phyloP scores from a whole-genome alignment of 2,797 vertebrate species.

The Danio choprae region DNA sequence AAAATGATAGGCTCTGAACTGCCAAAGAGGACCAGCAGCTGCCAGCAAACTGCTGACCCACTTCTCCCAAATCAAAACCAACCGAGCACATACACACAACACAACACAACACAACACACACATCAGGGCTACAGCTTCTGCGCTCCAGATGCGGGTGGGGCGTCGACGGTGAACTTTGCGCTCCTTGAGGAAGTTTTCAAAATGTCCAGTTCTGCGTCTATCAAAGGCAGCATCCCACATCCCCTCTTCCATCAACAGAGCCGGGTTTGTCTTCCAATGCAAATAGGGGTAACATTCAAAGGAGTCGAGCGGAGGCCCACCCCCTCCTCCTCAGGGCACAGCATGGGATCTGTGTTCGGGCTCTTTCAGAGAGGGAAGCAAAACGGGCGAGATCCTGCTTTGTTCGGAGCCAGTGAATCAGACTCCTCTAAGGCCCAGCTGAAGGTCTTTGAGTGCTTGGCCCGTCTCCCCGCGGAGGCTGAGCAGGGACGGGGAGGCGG shows the following conservation, averaged over 20 bases:
- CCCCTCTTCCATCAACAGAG: constrained; percentile 66
- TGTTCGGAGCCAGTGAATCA: constrained; percentile 79
- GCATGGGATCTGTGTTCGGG: constrained; percentile 71
- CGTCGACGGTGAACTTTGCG: constrained; percentile 58
- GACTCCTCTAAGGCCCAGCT: constrained; percentile 74
- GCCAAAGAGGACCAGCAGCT: constrained; percentile 45
- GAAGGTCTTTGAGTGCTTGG: constrained; percentile 72
- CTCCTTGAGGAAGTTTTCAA: constrained; percentile 51
- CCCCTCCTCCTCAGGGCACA: constrained; percentile 61
- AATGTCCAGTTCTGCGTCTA: constrained; percentile 62
- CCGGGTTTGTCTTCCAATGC: constrained; percentile 77
- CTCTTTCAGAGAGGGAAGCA: constrained; percentile 69
- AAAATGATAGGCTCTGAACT: constrained; percentile 35
- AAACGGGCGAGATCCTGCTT: constrained; percentile 74
- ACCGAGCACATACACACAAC: not conserved
- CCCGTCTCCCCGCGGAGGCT: constrained; percentile 63
- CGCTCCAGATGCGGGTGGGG: constrained; percentile 14
- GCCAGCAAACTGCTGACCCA: constrained; percentile 54
- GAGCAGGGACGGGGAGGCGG: constrained; percentile 62
- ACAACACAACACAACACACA: not conserved
- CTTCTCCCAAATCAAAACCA: constrained; percentile 53
- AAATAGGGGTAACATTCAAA: constrained; percentile 73
- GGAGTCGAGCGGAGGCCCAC: constrained; percentile 39
- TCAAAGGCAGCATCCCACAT: constrained; percentile 68
- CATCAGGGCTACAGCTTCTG: not conserved